Conservation (phyloP, 2,113 vertebrate species). For the Nanorana parkeri region DNA sequence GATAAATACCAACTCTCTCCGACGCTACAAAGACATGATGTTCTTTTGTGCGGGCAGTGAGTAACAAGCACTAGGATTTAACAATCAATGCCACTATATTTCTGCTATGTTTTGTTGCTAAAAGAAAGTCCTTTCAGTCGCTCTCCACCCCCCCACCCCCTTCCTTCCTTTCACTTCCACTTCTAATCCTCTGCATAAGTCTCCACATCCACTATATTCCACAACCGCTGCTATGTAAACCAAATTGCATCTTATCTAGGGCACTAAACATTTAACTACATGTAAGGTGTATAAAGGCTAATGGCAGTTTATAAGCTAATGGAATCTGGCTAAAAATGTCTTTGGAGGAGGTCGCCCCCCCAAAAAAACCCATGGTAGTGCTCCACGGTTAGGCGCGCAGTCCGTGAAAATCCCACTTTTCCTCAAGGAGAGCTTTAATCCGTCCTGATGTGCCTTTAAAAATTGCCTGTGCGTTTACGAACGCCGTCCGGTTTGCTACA, state of each 20-base stretch:
- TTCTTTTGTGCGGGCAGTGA: constrained; percentile 69
- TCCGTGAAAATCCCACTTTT: constrained; percentile 43
- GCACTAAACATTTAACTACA: constrained; percentile 48
- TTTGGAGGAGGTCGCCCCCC: not conserved
- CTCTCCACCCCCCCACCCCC: not conserved
- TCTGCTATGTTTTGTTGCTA: constrained; percentile 72
- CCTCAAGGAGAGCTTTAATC: constrained; percentile 49
- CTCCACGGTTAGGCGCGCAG: constrained; percentile 15
- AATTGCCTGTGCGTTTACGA: constrained; percentile 37
- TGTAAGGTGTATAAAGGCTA: constrained; percentile 55
- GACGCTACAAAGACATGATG: constrained; percentile 73
- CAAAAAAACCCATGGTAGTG: not conserved
- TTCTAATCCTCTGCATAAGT: constrained; percentile 50
- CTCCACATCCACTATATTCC: constrained; percentile 56
- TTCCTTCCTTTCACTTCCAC: not conserved
- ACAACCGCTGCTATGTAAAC: constrained; percentile 56
- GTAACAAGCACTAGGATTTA: constrained; percentile 74
- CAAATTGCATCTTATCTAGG: constrained; percentile 49
- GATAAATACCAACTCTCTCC: constrained; percentile 83
- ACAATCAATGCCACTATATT: constrained; percentile 77
- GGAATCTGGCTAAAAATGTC: constrained; percentile 42
- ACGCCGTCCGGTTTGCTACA: constrained; percentile 19
- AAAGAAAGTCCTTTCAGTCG: constrained; percentile 66
- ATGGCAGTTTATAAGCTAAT: constrained; percentile 66
- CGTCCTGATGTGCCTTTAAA: constrained; percentile 53